Conservation (phyloP, 2,797 vertebrate species). For the Etheostoma nigrum region DNA sequence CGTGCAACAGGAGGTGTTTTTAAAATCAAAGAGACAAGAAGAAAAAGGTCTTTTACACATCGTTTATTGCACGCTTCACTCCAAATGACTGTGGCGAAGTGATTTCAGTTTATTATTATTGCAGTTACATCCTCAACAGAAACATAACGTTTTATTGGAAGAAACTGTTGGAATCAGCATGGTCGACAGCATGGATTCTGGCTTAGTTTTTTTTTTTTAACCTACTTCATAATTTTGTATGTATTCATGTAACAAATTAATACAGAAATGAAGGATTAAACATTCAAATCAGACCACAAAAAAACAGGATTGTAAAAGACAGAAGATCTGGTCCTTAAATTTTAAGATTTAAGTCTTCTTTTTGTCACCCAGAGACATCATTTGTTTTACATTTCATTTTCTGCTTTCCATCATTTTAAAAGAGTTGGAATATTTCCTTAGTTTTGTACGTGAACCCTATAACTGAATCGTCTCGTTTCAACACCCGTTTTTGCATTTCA, state of each 20-base stretch:
- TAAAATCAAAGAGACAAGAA: conserved; percentile 36
- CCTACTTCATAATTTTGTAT: neutral
- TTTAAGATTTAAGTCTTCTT: too few species aligned
- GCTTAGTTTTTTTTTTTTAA: neutral
- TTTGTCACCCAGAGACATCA: too few species aligned
- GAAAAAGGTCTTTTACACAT: neutral
- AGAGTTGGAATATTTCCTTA: too few species aligned
- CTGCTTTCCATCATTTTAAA: neutral
- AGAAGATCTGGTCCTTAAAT: too few species aligned
- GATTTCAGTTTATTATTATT: neutral
- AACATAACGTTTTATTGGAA: neutral
- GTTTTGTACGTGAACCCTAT: too few species aligned
- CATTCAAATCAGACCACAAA: neutral
- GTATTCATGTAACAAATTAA: neutral
- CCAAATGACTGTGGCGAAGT: neutral
- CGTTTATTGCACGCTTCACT: neutral
- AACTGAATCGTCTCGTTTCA: too few species aligned
- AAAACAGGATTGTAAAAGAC: neutral
- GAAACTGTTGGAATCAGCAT: too few species aligned
- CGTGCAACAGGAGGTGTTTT: conserved; percentile 48
- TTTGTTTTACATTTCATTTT: neutral
- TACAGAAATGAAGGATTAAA: neutral
- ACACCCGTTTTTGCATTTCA: too few species aligned
- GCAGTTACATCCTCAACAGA: neutral
- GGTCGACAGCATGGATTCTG: too few species aligned